A percentile compares a stretch with the other conserved stretches of the same genome.
Conservation (phyloP, 1,140 invertebrate genomes). For the Spodoptera litura region DNA sequence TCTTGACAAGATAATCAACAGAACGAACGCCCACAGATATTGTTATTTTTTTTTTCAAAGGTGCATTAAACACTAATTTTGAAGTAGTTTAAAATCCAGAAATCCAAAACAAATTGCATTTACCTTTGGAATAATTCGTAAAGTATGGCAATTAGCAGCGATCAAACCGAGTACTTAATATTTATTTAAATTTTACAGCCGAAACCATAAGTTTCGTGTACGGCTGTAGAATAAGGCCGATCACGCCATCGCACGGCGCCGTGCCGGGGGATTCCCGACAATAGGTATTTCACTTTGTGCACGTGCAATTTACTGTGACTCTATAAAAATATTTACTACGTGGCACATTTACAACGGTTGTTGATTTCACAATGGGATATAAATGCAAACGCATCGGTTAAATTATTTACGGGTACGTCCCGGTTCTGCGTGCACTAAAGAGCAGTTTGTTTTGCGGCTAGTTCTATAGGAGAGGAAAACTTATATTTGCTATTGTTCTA, state of each 20-base stretch:
- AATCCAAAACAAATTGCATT: slow-evolving; percentile 5
- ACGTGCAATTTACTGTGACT: slow-evolving; percentile 57
- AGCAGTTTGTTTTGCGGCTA: neutral
- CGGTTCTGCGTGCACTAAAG: neutral
- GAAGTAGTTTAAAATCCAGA: neutral
- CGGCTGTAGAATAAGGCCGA: slow-evolving; percentile 56
- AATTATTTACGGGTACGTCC: neutral
- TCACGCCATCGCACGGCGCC: slow-evolving; percentile 64
- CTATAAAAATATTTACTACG: slow-evolving; percentile 41
- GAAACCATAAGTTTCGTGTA: slow-evolving; percentile 65
- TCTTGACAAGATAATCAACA: neutral
- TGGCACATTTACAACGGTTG: slow-evolving; percentile 36
- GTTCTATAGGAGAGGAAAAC: neutral
- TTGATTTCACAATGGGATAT: slow-evolving; percentile 29
- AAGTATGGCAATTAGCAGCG: slow-evolving; percentile 52
- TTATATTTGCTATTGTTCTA: slow-evolving; percentile 5
- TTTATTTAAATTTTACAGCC: slow-evolving; percentile 63
- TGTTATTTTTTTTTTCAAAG: neutral
- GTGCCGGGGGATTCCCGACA: slow-evolving; percentile 60
- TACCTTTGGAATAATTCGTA: slow-evolving; percentile 21
- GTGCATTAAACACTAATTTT: neutral
- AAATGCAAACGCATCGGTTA: slow-evolving; percentile 30
- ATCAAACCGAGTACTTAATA: slow-evolving; percentile 52
- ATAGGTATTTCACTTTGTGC: slow-evolving; percentile 56
- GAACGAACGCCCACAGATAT: no score